phyloP scores from a whole-genome alignment of 1,140 invertebrate genomes.

The Drosophila kikkawai region DNA sequence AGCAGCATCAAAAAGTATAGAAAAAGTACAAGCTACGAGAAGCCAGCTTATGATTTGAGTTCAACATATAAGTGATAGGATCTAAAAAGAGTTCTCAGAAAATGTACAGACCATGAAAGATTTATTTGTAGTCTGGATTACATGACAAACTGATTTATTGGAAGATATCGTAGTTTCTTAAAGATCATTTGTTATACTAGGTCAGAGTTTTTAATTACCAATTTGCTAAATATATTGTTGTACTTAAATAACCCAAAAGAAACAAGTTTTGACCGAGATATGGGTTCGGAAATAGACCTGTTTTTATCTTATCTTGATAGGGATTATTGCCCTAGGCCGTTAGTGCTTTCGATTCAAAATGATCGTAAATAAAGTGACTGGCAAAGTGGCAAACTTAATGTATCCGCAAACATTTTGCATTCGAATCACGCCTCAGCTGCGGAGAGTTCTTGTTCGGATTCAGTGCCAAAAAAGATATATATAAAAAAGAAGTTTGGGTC shows the following conservation, averaged over 20 bases:
- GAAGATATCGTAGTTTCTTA: not conserved
- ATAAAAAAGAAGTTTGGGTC: conserved; percentile 13
- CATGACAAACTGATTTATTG: not conserved
- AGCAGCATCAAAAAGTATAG: not conserved
- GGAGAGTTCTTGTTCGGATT: conserved; percentile 5
- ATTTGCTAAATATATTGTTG: not conserved
- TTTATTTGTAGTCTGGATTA: conserved; percentile 6
- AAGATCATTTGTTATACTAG: not conserved
- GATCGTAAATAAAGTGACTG: not conserved
- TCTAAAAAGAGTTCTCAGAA: conserved; percentile 9
- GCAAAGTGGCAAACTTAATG: not conserved
- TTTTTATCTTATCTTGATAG: conserved; percentile 4
- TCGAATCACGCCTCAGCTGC: conserved; percentile 6
- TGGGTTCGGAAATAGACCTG: conserved; percentile 3
- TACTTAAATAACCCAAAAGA: not conserved
- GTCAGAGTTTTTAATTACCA: not conserved
- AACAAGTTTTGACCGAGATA: not conserved
- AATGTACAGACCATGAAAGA: not conserved
- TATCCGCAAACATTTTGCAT: conserved; percentile 9
- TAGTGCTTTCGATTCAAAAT: not conserved
- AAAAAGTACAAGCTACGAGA: not conserved
- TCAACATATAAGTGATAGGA: conserved; percentile 1
- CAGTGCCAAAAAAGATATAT: conserved; percentile 12
- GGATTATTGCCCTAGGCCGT: conserved; percentile 1
- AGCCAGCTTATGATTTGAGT: conserved; percentile 15